Base-by-base conservation (phyloP, 2,113 vertebrate genomes). In the Petromus typicus region DNA sequence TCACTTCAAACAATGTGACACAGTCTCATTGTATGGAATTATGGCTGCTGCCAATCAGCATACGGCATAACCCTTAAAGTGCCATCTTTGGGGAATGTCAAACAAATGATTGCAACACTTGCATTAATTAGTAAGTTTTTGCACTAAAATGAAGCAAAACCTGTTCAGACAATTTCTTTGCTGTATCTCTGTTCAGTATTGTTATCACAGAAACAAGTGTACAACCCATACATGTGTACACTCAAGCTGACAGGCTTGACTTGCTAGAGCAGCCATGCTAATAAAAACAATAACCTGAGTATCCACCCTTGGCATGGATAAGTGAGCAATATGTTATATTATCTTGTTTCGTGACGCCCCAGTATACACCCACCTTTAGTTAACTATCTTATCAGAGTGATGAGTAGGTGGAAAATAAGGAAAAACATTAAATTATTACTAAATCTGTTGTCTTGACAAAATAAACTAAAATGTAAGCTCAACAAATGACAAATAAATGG, bases 41-140 rank as follows among this genome's bases (percentile, higher is more conserved):
- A 98, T 98, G 98, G 98, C 98, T 98, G 97, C 98, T 98, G 98
- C 98, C 98, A 98, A 98, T 99, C 98, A 98, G 96, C 97, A 94
- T 96, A 94, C 97, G 97, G 97, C 97, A 98, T 98, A 95, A 97
- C 97, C 98, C 98, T 98, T 86, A 92, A 98, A 98, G 98, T 98
- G 96, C 97, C 96, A 95, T 97, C 97, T 98, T 97, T 97, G 97
- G 95, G 98, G 96, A 97, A 98, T 90, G 76, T 89, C 91, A 95
- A 94, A 94, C 96, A 97, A 94, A 97, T 93, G 97, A 97, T 86
- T 98, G 97, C 93, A 98, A 97, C 91, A 83, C 91, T 91, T 45
- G 93, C 98, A 98, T 98, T 98, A 98, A 98, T 98, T 98, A 98
- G 98, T 98, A 97, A 98, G 97, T 84, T 96, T 98, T 97, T 97